These are phyloP conservation scores for Xenus cinereus DNA, from an alignment of 2,113 vertebrate species.

Conservation along the genomic window DNA sequence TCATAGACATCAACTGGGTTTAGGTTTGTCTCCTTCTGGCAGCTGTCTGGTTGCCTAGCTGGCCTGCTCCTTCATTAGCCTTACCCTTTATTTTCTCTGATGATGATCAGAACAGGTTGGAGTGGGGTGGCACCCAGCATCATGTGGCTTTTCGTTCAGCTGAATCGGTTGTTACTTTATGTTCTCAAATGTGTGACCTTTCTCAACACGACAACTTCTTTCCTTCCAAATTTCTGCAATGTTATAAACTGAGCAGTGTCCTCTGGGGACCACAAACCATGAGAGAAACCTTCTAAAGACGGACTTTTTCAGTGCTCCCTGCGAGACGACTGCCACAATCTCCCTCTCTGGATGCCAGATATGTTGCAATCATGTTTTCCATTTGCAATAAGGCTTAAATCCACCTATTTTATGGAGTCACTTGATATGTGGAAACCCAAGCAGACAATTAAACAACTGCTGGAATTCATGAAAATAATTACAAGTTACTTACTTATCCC, in stretches of 20 bases:
- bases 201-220: neutral
- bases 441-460: neutral
- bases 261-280: neutral
- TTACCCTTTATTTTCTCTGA: neutral
- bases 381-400: neutral
- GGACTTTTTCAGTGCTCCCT: neutral
- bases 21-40: neutral
- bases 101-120: neutral
- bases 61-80: neutral
- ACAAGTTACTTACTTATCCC: neutral
- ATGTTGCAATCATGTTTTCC: slow-evolving; percentile 8
- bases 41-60: neutral
- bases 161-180: neutral
- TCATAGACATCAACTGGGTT: neutral
- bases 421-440: neutral
- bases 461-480: neutral
- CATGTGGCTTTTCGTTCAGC: neutral
- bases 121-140: neutral
- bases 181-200: neutral
- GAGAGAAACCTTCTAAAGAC: neutral
- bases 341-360: neutral
- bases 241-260: neutral
- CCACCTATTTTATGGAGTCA: slow-evolving; percentile 5
- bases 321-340: neutral
- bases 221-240: neutral